Percentiles rank a stretch among this genome's conserved stretches.
phyloP scores from a whole-genome alignment of 92 coral and sea anemone species.

The Pocillopora grandis region DNA sequence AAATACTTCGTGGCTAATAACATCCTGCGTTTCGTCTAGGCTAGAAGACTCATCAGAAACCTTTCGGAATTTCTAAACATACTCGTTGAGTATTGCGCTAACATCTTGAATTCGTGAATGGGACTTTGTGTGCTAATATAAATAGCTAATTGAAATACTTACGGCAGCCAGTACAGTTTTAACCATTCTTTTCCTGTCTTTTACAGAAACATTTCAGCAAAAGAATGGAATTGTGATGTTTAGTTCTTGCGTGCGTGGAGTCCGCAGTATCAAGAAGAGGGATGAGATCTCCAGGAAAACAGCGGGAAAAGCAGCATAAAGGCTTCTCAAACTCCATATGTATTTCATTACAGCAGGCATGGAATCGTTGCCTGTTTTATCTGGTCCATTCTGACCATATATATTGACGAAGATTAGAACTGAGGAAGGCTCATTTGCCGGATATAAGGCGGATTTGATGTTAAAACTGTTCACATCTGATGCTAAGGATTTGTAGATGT shows the following conservation, averaged over 20 bases:
- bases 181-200: not conserved
- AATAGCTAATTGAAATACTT: not conserved
- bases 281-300: not conserved
- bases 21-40: too few relatives aligned
- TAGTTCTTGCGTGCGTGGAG: not conserved
- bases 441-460: slow-evolving; percentile 5
- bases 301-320: slow-evolving; percentile 6
- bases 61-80: too few relatives aligned
- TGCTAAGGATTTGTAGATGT: not conserved
- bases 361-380: not conserved
- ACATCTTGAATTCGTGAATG: too few relatives aligned
- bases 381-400: not conserved
- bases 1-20: too few relatives aligned
- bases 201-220: not conserved
- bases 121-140: not conserved
- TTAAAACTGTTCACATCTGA: slow-evolving; percentile 15
- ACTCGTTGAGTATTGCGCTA: too few relatives aligned
- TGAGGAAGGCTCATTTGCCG: not conserved
- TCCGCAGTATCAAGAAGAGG: not conserved
- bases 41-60: too few relatives aligned
- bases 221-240: not conserved
- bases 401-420: not conserved
- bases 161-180: not conserved
- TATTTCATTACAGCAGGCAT: not conserved
- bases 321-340: slow-evolving; percentile 2